phyloP scores from a whole-genome alignment of 2,888 invertebrate species.

The Mesochorus sp. region DNA sequence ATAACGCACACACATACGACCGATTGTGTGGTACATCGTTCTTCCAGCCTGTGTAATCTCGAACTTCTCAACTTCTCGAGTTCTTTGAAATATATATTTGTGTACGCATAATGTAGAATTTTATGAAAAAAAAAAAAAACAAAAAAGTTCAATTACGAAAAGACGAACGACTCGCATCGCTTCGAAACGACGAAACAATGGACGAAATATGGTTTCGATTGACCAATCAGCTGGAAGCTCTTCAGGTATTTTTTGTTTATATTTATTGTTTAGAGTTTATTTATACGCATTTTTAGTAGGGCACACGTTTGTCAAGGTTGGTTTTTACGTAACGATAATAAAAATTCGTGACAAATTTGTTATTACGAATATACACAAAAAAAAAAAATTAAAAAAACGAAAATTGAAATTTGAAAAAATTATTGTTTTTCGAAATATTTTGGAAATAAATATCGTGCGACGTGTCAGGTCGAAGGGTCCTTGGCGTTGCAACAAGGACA shows the following conservation, averaged over 20 bases:
- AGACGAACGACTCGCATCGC: not conserved
- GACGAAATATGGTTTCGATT: constrained; percentile 79
- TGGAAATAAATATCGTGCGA: no score
- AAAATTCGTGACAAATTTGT: not conserved
- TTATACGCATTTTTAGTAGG: not conserved
- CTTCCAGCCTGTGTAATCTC: constrained; percentile 69
- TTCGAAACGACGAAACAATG: constrained; percentile 69
- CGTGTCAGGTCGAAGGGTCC: constrained; percentile 74
- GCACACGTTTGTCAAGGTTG: not conserved
- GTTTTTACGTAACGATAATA: constrained; percentile 42
- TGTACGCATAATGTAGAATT: constrained; percentile 50
- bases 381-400: not conserved
- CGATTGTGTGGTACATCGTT: constrained; percentile 67
- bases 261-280: constrained; percentile 20
- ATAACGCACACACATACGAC: no score
- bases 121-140: no score
- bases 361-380: no score
- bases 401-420: not conserved
- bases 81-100: constrained; percentile 42
- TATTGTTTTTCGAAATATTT: no score
- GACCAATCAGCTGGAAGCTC: constrained; percentile 75
- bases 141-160: constrained; percentile 14
- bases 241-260: constrained; percentile 76
- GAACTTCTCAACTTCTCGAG: constrained; percentile 40
- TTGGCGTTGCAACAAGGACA: constrained; percentile 73